phyloP scores from a whole-genome alignment of 2,888 invertebrate genomes.

The Lampropteryx suffumata region DNA sequence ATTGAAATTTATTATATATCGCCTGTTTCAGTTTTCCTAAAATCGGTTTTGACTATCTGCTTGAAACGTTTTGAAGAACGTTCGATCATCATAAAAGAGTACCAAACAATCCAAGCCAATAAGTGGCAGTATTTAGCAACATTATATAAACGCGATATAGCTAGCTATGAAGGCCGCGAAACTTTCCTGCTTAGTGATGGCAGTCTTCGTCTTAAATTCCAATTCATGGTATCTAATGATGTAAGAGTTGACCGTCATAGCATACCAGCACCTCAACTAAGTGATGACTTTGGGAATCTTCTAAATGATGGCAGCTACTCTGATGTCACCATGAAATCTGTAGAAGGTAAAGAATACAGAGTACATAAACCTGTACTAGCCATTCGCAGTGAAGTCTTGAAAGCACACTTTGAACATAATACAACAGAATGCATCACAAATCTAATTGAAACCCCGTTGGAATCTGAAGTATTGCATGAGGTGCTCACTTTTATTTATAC shows the following conservation, averaged over 20 bases:
- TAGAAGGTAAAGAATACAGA: conserved; percentile 64
- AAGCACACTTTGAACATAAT: conserved; percentile 75
- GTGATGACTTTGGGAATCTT: conserved; percentile 68
- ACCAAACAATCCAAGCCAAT: conserved; percentile 68
- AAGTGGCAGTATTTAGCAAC: conserved; percentile 76
- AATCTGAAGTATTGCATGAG: conserved; percentile 66
- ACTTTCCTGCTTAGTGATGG: conserved; percentile 66
- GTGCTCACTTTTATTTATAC: conserved; percentile 71
- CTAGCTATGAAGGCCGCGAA: conserved; percentile 60
- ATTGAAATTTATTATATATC: conserved; percentile 72
- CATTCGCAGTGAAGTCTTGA: conserved; percentile 68
- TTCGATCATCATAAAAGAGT: conserved; percentile 69
- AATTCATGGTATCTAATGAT: conserved; percentile 71
- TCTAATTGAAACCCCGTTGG: conserved; percentile 64
- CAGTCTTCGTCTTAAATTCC: conserved; percentile 67
- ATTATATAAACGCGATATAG: conserved; percentile 66
- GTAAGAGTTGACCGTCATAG: conserved; percentile 61
- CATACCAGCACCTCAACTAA: conserved; percentile 62
- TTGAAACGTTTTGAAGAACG: conserved; percentile 71
- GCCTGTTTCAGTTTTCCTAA: conserved; percentile 65
- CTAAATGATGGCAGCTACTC: conserved; percentile 66
- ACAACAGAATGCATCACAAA: conserved; percentile 70
- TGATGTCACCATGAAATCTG: conserved; percentile 70
- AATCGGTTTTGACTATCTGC: conserved; percentile 67
- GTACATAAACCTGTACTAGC: conserved; percentile 73